These are phyloP conservation scores for Antrozous pallidus DNA, from an alignment of 2,797 vertebrate species.

Conservation along the genomic window DNA sequence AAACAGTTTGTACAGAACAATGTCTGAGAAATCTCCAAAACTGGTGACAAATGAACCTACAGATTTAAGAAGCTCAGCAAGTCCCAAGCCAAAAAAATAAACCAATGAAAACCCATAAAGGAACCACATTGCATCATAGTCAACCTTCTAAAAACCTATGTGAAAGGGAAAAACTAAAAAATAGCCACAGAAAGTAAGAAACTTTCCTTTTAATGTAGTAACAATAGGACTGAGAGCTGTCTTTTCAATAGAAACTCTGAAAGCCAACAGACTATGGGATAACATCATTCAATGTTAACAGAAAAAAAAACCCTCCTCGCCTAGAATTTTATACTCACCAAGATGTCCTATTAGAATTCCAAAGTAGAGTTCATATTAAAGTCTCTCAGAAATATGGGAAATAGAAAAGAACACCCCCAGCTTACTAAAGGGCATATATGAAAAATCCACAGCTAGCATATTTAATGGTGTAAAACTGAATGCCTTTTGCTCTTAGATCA, in stretches of 20 bases:
- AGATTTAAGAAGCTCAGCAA: slow-evolving; percentile 19
- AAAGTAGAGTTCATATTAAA: neutral
- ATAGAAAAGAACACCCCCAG: neutral
- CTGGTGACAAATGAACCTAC: neutral
- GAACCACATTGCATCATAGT: neutral
- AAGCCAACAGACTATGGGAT: neutral
- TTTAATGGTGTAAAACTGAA: neutral
- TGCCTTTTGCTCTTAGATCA: neutral
- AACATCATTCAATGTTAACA: neutral
- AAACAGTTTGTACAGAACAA: neutral
- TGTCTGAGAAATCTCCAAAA: neutral
- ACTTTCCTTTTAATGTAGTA: neutral
- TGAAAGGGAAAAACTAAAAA: neutral
- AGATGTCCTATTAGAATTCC: neutral
- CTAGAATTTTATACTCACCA: neutral
- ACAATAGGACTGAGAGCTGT: neutral
- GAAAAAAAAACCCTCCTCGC: neutral
- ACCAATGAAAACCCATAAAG: neutral
- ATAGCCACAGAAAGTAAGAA: neutral
- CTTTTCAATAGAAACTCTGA: neutral
- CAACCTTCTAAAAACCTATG: neutral
- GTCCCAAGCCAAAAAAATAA: neutral
- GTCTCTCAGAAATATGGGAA: neutral
- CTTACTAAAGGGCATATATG: neutral
- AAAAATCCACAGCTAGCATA: neutral